Base-by-base conservation (phyloP, 30 jellyfish, hydroid and myxozoan genomes). In the Hydractinia echinata region DNA sequence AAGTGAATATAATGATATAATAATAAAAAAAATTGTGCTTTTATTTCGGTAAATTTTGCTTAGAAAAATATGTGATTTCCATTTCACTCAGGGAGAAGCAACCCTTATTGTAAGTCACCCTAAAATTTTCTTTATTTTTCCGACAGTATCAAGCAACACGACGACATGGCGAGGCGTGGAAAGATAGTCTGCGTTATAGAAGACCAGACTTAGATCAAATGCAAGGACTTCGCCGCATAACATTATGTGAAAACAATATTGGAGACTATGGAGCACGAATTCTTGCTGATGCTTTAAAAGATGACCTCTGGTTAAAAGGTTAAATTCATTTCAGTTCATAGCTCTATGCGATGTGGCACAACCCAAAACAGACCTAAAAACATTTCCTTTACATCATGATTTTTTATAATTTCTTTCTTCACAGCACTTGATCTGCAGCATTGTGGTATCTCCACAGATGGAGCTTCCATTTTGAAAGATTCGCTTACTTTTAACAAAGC, bases 251-350 rank as follows among this genome's bases (percentile, higher is more conserved):
- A 69, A 93, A 93, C 86, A 51, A 87, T 30, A 73, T 93, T 7
- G 96, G 96, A 8, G 96, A 87, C 48, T 60, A 54, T 20, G 96
- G 95, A 13, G 92, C 81, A 10, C 72, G 81, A 60, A 76, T 80
- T 10, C 19, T 93, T 16, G 99, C 96, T 50, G 96, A 93, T 20
- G 87, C 93, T 4, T 79, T 93, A 14, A 84, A 93, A 67, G 99
- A 93, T 81, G 99, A 93, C 72, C 67, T 93, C 73, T 93, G 99
- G 99, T 56, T 93, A 4, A 93, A 87, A 93, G 99, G 99, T 93
- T 4, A 21, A 60, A 64, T 39, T 10, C 18, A n/a, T 11, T 73
- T 68, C 14, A 13, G 49, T 68, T 11, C 14, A 30, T 30, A 30
- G 44, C 44, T 30, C 44, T 30, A 30, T 30, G 44, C 44, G 44